A percentile compares a stretch with the other conserved stretches of the same genome.
Evolutionary conservation across 2,113 vertebrate genomes (phyloP).

Genomic region (Ailuropoda melanoleuca): DNA sequence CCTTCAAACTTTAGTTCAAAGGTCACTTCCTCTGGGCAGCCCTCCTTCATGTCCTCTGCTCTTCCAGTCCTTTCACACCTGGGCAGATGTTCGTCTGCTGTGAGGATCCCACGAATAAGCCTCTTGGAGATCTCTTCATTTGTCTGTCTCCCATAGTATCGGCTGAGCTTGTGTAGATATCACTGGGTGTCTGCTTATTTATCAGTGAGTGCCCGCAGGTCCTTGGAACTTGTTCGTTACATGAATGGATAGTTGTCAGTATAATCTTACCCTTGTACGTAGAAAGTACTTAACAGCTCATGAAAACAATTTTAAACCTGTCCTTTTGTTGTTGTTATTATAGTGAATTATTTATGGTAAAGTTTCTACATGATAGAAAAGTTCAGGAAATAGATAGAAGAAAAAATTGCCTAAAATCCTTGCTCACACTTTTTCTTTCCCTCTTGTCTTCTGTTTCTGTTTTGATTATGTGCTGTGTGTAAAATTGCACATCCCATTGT

Average conservation of each 20-base stretch:
- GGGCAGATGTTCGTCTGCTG: neutral
- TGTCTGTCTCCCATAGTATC: neutral
- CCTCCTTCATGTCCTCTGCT: fast-evolving
- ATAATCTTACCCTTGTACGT: fast-evolving
- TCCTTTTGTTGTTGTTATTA: neutral
- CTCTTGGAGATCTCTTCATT: too few relatives aligned
- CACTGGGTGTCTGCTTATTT: neutral
- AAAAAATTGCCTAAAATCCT: neutral
- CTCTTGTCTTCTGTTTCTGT: neutral
- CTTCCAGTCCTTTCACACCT: neutral
- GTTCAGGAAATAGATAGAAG: neutral
- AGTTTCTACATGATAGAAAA: neutral
- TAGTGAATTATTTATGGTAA: neutral
- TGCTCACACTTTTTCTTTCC: neutral
- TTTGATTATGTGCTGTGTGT: neutral
- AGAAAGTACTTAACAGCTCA: neutral
- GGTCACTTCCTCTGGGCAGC: neutral
- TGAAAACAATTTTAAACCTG: neutral
- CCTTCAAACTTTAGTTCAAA: neutral
- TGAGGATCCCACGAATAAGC: neutral
- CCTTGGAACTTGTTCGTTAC: fast-evolving
- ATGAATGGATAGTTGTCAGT: neutral
- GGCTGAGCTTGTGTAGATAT: too few relatives aligned
- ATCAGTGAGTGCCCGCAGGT: too few relatives aligned
- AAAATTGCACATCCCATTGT: neutral